phyloP scores from a whole-genome alignment of 1,140 invertebrate species.

The Drosophila seguyi region DNA sequence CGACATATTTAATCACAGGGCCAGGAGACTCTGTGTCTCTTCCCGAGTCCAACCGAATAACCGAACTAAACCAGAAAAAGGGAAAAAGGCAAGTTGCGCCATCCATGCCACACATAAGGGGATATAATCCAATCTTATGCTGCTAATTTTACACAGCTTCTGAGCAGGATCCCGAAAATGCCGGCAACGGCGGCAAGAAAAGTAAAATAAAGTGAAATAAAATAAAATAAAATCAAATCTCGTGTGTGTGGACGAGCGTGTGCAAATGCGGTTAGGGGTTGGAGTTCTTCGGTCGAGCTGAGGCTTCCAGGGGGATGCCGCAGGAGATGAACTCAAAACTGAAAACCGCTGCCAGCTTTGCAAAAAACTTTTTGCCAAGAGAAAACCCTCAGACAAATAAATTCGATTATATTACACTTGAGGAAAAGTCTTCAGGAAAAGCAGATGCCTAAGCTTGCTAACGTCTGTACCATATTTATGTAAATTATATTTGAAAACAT shows the following conservation, averaged over 20 bases:
- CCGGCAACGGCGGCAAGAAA: slow-evolving; percentile 20
- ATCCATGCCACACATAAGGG: slow-evolving; percentile 54
- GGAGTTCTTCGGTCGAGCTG: slow-evolving; percentile 8
- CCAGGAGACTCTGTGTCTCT: slow-evolving; percentile 50
- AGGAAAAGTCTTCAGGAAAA: neutral
- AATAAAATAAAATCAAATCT: slow-evolving; percentile 79
- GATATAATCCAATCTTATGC: slow-evolving; percentile 84
- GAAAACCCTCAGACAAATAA: slow-evolving; percentile 73
- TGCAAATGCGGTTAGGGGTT: slow-evolving; percentile 68
- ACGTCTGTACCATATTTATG: too few species aligned
- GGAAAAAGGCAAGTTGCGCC: slow-evolving; percentile 28
- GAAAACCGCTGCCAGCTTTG: slow-evolving; percentile 65
- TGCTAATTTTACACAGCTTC: slow-evolving; percentile 79
- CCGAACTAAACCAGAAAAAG: slow-evolving; percentile 33
- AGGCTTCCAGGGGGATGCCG: neutral
- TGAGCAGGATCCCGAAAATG: slow-evolving; percentile 59
- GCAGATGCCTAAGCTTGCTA: neutral
- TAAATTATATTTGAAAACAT: neutral
- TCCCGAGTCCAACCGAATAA: slow-evolving; percentile 18
- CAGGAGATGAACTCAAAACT: slow-evolving; percentile 48
- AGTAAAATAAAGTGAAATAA: slow-evolving; percentile 46
- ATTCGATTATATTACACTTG: slow-evolving; percentile 72
- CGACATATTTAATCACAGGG: slow-evolving; percentile 78
- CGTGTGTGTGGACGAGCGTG: slow-evolving; percentile 61
- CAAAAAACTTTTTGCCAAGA: slow-evolving; percentile 66